Evolutionary conservation across 2,113 vertebrate species (phyloP).

Genomic region (Pteropus alecto): DNA sequence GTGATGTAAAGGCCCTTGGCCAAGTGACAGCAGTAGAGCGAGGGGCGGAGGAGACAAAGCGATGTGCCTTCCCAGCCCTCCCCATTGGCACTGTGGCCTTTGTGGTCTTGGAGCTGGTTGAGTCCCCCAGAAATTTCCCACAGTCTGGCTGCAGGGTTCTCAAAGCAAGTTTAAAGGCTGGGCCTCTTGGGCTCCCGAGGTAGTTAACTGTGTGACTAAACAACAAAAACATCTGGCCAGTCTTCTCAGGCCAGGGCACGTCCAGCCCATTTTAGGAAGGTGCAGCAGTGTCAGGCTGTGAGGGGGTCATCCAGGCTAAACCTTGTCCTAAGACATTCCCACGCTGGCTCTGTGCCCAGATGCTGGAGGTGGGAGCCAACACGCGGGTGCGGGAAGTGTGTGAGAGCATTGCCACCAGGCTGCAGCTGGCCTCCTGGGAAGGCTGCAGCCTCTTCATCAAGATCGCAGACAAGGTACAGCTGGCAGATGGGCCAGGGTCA

Average conservation of each 20-base stretch:
- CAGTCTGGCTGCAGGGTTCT: background rate
- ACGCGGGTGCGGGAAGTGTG: constrained; percentile 89
- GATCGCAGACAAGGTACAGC: constrained; percentile 91
- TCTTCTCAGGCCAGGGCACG: background rate
- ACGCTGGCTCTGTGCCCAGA: constrained; percentile 75
- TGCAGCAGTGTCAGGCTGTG: rapidly evolving
- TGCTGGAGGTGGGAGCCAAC: constrained; percentile 89
- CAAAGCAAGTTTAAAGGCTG: background rate
- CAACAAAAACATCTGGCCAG: no score
- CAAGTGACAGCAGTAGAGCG: background rate
- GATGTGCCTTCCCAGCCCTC: rapidly evolving
- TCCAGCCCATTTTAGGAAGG: background rate
- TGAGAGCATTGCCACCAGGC: constrained; percentile 82
- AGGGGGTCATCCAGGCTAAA: background rate
- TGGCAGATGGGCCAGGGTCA: rapidly evolving
- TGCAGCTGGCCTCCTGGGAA: constrained; percentile 89
- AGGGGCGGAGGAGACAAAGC: rapidly evolving
- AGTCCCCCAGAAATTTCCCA: background rate
- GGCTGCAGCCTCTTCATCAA: constrained; percentile 97
- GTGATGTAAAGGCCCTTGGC: background rate
- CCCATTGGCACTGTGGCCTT: background rate
- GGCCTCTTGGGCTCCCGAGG: background rate
- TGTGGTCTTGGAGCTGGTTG: background rate
- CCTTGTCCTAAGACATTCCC: background rate
- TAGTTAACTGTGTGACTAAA: background rate